These are phyloP conservation scores for Metopia argyrocephala DNA, from an alignment of 2,888 invertebrate species.

Conservation along the genomic window DNA sequence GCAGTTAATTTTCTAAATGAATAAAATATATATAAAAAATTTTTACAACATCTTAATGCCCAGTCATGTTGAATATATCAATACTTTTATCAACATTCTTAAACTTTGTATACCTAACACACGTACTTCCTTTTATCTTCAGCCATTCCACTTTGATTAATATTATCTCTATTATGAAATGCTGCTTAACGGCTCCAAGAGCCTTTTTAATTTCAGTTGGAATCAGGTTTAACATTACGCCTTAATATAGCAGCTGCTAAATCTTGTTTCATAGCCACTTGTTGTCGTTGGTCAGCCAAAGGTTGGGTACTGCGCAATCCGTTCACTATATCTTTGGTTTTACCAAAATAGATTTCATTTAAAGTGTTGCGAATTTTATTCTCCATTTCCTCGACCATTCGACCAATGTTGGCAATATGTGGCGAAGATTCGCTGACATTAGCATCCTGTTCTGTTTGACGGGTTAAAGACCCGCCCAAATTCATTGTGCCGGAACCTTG, in stretches of 20 bases:
- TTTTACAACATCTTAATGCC: constrained; percentile 57
- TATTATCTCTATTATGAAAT: constrained; percentile 25
- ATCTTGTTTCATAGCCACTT: constrained; percentile 91
- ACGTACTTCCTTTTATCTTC: constrained; percentile 11
- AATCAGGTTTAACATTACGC: constrained; percentile 85
- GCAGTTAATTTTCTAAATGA: constrained; percentile 62
- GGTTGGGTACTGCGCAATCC: constrained; percentile 91
- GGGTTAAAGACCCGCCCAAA: constrained; percentile 97
- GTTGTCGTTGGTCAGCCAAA: constrained; percentile 89
- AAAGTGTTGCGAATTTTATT: constrained; percentile 99
- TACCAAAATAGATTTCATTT: constrained; percentile 99
- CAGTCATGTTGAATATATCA: constrained; percentile 57
- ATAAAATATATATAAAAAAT: constrained; percentile 42
- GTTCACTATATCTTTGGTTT: constrained; percentile 98
- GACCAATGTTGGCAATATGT: constrained; percentile 98
- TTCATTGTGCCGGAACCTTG: constrained; percentile 99
- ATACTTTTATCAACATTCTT: constrained; percentile 56
- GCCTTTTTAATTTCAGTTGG: constrained; percentile 72
- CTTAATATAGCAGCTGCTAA: constrained; percentile 90
- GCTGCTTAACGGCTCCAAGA: constrained; percentile 38
- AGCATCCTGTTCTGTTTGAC: constrained; percentile 96
- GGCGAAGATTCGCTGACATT: constrained; percentile 95
- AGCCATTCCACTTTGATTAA: constrained; percentile 1
- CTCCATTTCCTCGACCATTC: constrained; percentile 99
- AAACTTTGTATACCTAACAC: constrained; percentile 45